phyloP scores from a whole-genome alignment of 2,113 vertebrate genomes.

The Sylvietta virens region DNA sequence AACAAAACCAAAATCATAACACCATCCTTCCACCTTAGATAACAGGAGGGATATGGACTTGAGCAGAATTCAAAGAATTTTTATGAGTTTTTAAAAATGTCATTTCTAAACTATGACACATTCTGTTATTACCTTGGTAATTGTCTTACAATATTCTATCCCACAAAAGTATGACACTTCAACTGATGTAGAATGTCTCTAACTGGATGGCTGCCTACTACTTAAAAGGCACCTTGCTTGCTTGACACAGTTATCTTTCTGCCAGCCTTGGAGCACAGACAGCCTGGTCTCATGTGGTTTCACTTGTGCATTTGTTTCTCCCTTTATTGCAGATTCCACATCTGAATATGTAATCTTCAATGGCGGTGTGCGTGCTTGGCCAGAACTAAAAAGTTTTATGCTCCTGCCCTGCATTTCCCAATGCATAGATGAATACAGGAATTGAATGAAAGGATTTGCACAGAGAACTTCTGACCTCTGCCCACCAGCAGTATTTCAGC shows the following conservation, averaged over 20 bases:
- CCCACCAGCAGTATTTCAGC: not conserved
- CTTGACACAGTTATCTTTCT: not conserved
- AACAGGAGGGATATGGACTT: not conserved
- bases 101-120: not conserved
- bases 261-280: not conserved
- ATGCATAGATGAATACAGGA: not conserved
- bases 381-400: not conserved
- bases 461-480: not conserved
- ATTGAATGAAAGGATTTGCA: constrained; percentile 24
- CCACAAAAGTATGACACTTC: not conserved
- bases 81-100: not conserved
- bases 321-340: constrained; percentile 52
- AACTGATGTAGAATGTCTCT: not conserved
- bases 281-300: constrained; percentile 24
- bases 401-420: not conserved
- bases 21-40: not conserved
- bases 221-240: not conserved
- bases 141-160: not conserved
- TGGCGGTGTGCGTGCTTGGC: not conserved
- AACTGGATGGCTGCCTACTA: not conserved
- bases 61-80: not conserved
- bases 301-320: not conserved
- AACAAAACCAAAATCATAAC: not conserved
- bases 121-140: not conserved
- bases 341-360: constrained; percentile 38